Percentiles rank a stretch among this genome's conserved stretches.
These are phyloP conservation scores for Sarcophaga peregrina DNA, from an alignment of 1,140 invertebrate genomes.

Conservation along the genomic window DNA sequence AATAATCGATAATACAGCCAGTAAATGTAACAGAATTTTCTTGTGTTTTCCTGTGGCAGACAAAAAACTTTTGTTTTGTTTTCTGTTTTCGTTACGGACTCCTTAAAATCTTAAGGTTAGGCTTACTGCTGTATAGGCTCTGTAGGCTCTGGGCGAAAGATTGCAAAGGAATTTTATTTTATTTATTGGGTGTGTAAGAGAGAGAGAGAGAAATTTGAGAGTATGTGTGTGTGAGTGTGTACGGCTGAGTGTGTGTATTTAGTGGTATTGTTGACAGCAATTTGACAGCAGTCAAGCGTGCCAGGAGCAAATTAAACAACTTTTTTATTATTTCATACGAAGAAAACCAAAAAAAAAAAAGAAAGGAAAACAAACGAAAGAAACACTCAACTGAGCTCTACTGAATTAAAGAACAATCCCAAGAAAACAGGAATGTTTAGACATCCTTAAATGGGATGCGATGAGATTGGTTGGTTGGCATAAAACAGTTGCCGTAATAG, in stretches of 20 bases:
- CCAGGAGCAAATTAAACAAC: slow-evolving; percentile 43
- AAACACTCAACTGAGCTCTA: background rate
- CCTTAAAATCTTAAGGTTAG: background rate
- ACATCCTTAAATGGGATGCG: no score
- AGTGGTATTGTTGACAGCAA: slow-evolving; percentile 57
- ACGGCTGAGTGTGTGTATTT: background rate
- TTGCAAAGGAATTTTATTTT: no score
- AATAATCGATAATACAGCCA: background rate
- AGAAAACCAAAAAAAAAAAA: no score
- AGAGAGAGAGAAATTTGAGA: background rate
- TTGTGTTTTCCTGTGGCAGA: background rate
- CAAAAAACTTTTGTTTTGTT: background rate
- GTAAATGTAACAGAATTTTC: background rate
- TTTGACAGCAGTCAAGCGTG: slow-evolving; percentile 53
- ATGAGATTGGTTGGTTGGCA: no score
- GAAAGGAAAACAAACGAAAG: no score
- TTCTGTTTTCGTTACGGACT: background rate
- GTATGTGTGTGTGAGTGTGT: background rate
- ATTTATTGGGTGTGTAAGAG: background rate
- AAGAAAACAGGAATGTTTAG: no score
- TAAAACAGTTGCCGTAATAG: background rate
- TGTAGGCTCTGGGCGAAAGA: no score
- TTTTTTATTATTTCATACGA: background rate
- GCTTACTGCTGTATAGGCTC: background rate
- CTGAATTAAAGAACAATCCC: background rate